These are phyloP conservation scores for Spodoptera littoralis DNA, from an alignment of 2,888 invertebrate species.

Conservation along the genomic window DNA sequence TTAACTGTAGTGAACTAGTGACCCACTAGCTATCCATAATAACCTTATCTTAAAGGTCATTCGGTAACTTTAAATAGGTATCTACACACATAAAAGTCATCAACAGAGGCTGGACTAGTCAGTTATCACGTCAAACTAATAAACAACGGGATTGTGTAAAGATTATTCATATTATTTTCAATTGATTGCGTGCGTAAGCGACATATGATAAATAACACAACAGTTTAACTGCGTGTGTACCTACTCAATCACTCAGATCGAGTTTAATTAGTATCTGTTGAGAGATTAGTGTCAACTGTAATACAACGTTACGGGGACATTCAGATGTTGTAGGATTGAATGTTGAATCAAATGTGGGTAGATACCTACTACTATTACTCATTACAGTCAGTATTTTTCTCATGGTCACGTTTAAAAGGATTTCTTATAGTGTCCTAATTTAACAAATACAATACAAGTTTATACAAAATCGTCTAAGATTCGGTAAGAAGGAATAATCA, in stretches of 20 bases:
- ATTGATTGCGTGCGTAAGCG: conserved; percentile 47
- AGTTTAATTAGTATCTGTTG: conserved; percentile 28
- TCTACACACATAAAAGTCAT: conserved; percentile 17
- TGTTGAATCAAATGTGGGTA: too few relatives aligned
- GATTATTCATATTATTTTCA: conserved; percentile 45
- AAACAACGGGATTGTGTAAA: conserved; percentile 37
- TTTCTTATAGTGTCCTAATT: too few relatives aligned
- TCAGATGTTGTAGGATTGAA: conserved; percentile 1
- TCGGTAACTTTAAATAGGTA: conserved; percentile 19
- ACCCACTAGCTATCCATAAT: conserved; percentile 13
- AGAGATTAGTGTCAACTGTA: conserved; percentile 20
- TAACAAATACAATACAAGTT: too few relatives aligned
- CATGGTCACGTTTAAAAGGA: too few relatives aligned
- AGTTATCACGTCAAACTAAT: conserved; percentile 37
- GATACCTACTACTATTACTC: too few relatives aligned
- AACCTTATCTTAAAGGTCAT: conserved; percentile 40
- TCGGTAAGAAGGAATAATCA: too few relatives aligned
- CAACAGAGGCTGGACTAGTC: conserved; percentile 37
- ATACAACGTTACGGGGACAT: conserved; percentile 2
- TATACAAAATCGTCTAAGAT: too few relatives aligned
- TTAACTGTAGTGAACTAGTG: not conserved
- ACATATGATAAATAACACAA: conserved; percentile 34
- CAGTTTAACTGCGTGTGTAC: conserved; percentile 17
- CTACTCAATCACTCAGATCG: conserved; percentile 19
- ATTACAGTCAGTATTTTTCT: too few relatives aligned